Conservation (phyloP, 2,888 invertebrate genomes). For the Nomada goodeniana region DNA sequence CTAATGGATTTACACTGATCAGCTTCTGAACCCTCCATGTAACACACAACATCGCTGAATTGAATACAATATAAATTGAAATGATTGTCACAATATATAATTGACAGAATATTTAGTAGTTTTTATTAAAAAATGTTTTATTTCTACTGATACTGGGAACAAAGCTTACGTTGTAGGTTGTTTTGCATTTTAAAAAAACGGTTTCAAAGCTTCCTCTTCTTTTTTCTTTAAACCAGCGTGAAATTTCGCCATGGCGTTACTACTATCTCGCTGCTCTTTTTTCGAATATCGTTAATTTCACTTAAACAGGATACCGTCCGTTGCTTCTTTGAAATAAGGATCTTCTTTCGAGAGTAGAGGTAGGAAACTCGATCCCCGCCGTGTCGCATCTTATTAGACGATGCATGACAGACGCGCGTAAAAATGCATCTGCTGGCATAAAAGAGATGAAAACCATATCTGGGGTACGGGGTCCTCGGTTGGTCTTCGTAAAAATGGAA, state of each 20-base stretch:
- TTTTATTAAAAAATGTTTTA: no score
- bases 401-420: slow-evolving; percentile 41
- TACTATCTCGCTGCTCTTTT: slow-evolving; percentile 1
- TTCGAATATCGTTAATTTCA: slow-evolving; percentile 21
- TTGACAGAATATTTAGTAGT: no score
- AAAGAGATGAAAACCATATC: slow-evolving; percentile 36
- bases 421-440: slow-evolving; percentile 30
- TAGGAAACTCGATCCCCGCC: slow-evolving; percentile 44
- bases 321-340: slow-evolving; percentile 30
- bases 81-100: no score
- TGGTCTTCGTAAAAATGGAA: slow-evolving; percentile 3
- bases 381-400: slow-evolving; percentile 49
- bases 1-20: no score
- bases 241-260: neutral
- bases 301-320: slow-evolving; percentile 15
- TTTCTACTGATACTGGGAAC: no score
- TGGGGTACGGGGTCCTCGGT: neutral
- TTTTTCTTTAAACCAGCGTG: neutral
- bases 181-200: neutral
- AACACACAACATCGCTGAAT: no score
- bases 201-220: neutral
- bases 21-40: no score
- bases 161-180: no score
- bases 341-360: slow-evolving; percentile 37
- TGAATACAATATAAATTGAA: no score